Evolutionary conservation across 2,113 vertebrate species (phyloP).

Genomic region (Chionomys nivalis): DNA sequence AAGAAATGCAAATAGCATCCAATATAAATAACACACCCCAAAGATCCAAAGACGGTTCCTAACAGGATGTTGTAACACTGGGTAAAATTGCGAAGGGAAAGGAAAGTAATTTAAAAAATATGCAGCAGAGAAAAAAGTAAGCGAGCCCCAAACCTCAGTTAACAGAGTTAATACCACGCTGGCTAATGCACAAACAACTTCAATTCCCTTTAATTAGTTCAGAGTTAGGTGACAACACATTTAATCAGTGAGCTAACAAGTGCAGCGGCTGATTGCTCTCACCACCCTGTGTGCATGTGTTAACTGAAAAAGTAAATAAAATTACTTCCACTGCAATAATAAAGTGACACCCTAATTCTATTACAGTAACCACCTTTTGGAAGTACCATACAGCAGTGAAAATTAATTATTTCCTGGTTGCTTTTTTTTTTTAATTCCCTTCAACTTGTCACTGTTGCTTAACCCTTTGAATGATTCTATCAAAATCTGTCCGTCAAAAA

Average conservation of each 20-base stretch:
- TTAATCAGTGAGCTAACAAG: slow-evolving; percentile 88
- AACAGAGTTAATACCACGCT: slow-evolving; percentile 76
- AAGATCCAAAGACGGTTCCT: slow-evolving; percentile 33
- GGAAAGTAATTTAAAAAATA: slow-evolving; percentile 34
- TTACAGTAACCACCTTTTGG: slow-evolving; percentile 81
- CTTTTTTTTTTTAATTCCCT: slow-evolving; percentile 63
- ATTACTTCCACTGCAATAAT: slow-evolving; percentile 83
- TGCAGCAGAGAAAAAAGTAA: slow-evolving; percentile 31
- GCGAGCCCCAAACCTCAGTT: slow-evolving; percentile 59
- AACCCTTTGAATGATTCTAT: slow-evolving; percentile 56
- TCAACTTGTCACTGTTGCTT: slow-evolving; percentile 72
- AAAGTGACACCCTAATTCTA: slow-evolving; percentile 85
- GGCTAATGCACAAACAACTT: slow-evolving; percentile 78
- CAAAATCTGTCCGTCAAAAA: neutral
- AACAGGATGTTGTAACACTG: neutral
- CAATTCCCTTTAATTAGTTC: slow-evolving; percentile 88
- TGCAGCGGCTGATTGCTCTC: slow-evolving; percentile 81
- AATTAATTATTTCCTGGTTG: slow-evolving; percentile 82
- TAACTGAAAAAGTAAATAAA: slow-evolving; percentile 86
- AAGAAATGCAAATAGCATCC: neutral
- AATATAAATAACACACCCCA: neutral
- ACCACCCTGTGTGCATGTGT: slow-evolving; percentile 32
- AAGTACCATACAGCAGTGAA: slow-evolving; percentile 82
- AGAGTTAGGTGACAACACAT: slow-evolving; percentile 85
- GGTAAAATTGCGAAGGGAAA: slow-evolving; percentile 1